Percentiles rank a stretch among this genome's conserved stretches.
Conservation (phyloP, 1,140 invertebrate genomes). For the Batillaria attramentaria region DNA sequence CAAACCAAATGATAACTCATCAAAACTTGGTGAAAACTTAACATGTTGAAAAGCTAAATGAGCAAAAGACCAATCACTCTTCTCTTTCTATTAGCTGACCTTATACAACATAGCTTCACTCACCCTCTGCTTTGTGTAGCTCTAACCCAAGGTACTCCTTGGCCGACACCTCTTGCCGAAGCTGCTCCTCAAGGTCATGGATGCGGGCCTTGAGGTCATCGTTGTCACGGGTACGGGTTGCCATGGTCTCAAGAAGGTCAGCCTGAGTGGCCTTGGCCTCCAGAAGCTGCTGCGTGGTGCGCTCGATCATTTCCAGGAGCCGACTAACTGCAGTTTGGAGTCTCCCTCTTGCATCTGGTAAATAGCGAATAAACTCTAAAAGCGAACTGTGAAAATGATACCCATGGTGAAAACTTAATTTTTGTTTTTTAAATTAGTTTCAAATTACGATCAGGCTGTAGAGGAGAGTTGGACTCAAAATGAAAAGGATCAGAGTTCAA, state of each 20-base stretch:
- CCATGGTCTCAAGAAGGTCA: conserved; percentile 55
- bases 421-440: no score
- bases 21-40: no score
- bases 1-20: no score
- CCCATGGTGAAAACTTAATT: no score
- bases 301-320: conserved; percentile 65
- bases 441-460: no score
- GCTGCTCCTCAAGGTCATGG: conserved; percentile 61
- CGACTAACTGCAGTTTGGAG: conserved; percentile 61
- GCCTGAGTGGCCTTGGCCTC: conserved; percentile 61
- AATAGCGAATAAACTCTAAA: neutral
- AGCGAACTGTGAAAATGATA: no score
- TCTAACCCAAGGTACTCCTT: conserved; percentile 68
- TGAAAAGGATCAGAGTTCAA: no score
- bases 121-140: conserved; percentile 69
- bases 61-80: no score
- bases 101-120: no score
- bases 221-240: conserved; percentile 44
- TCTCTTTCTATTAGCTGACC: no score
- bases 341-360: conserved; percentile 61
- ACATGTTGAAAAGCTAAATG: no score
- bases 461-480: no score
- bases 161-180: conserved; percentile 59
- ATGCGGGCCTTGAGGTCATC: conserved; percentile 44
- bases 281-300: conserved; percentile 62